Evolutionary conservation across 2,113 vertebrate species (phyloP).

Genomic region (Natator depressus): DNA sequence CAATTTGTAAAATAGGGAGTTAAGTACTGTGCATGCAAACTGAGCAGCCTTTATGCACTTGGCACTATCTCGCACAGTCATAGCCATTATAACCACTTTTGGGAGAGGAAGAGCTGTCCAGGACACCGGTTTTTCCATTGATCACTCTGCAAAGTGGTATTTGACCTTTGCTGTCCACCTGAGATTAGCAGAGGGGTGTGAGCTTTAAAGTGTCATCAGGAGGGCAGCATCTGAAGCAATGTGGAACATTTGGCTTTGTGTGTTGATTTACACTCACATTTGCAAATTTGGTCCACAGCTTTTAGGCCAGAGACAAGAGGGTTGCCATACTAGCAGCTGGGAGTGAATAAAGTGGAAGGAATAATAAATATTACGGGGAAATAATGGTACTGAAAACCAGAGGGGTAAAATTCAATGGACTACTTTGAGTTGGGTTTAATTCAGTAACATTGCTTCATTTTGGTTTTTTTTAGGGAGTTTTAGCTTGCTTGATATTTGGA

Average conservation of each 20-base stretch:
- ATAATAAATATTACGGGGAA: background rate
- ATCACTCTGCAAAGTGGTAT: background rate
- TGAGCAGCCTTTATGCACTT: background rate
- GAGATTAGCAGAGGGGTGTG: background rate
- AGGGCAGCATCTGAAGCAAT: background rate
- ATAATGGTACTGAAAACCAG: background rate
- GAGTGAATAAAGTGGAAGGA: background rate
- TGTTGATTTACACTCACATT: background rate
- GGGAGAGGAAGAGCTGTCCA: no score
- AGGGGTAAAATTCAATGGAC: background rate
- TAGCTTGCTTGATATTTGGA: background rate
- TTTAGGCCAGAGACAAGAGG: background rate
- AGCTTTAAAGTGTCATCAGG: background rate
- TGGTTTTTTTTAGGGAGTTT: background rate
- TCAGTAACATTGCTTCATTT: background rate
- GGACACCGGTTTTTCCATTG: background rate
- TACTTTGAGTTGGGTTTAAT: background rate
- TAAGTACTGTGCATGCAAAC: background rate
- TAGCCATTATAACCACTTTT: rapidly evolving
- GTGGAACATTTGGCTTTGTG: background rate
- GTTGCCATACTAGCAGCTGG: background rate
- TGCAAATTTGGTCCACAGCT: background rate
- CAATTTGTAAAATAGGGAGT: background rate
- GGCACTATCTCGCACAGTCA: background rate
- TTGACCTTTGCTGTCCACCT: background rate